Conservation (phyloP, 2,888 invertebrate species). For the Parthenolecanium corni region DNA sequence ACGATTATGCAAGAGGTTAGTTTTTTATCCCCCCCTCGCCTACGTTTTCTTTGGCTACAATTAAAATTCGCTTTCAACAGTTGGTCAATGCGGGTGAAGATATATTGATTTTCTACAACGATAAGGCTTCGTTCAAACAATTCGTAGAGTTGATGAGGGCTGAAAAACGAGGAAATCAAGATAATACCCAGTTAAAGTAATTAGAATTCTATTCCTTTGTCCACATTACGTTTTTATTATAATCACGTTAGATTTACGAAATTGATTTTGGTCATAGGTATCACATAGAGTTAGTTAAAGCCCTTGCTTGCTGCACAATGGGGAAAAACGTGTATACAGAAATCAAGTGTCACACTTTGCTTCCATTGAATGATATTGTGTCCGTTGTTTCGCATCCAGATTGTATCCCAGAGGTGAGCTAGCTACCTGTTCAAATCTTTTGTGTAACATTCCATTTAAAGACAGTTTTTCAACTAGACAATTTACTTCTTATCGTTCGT, state of each 20-base stretch:
- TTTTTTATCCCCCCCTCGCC: conserved; percentile 5
- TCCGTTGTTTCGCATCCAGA: conserved; percentile 84
- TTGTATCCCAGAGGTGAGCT: conserved; percentile 80
- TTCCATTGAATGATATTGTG: conserved; percentile 97
- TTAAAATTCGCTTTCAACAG: conserved; percentile 40
- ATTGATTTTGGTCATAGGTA: conserved; percentile 47
- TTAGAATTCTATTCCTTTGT: conserved; percentile 18
- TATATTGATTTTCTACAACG: conserved; percentile 92
- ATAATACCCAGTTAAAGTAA: conserved; percentile 67
- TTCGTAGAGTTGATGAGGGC: conserved; percentile 89
- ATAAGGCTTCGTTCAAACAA: conserved; percentile 82
- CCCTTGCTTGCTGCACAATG: conserved; percentile 92
- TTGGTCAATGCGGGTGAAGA: conserved; percentile 92
- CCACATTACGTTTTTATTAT: not conserved
- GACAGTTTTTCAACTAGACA: too few relatives aligned
- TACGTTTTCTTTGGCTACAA: too few relatives aligned
- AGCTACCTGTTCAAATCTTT: not conserved
- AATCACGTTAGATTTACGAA: not conserved
- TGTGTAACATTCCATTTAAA: too few relatives aligned
- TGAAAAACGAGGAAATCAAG: conserved; percentile 64
- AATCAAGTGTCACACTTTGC: conserved; percentile 93
- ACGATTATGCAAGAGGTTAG: conserved; percentile 94
- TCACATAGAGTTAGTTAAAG: conserved; percentile 90
- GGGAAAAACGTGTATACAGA: conserved; percentile 99
- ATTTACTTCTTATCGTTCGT: too few relatives aligned